These are phyloP conservation scores for Pongo pygmaeus DNA, from an alignment of 2,113 vertebrate species.

Conservation along the genomic window DNA sequence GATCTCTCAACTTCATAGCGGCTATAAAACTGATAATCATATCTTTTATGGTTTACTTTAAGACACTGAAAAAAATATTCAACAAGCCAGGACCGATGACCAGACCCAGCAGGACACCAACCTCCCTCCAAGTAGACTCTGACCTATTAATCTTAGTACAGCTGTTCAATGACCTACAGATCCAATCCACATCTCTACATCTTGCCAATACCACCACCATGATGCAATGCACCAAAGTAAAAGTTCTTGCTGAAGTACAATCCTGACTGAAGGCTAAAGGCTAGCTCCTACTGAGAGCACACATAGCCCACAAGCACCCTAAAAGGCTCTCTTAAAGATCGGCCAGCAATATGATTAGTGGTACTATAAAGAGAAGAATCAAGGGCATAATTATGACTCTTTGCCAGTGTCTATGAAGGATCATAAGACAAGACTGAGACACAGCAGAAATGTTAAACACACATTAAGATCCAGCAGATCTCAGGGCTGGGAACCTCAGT, in stretches of 20 bases:
- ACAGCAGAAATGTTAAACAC: slow-evolving; percentile 9
- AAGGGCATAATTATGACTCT: slow-evolving; percentile 19
- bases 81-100: background rate
- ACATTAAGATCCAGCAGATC: background rate
- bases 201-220: background rate
- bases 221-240: slow-evolving; percentile 23
- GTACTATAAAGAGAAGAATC: slow-evolving; percentile 39
- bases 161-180: slow-evolving; percentile 26
- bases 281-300: background rate
- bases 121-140: slow-evolving; percentile 3
- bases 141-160: slow-evolving; percentile 29
- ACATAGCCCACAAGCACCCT: background rate
- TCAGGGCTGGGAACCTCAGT: background rate
- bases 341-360: background rate
- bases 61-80: slow-evolving; percentile 25
- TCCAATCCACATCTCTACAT: background rate
- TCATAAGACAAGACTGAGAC: background rate
- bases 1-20: slow-evolving; percentile 33
- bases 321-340: slow-evolving; percentile 31
- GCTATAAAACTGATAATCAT: slow-evolving; percentile 23
- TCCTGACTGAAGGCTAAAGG: slow-evolving; percentile 15
- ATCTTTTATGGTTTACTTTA: slow-evolving; percentile 36
- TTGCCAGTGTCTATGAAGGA: slow-evolving; percentile 24
- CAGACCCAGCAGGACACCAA: slow-evolving; percentile 44
- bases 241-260: slow-evolving; percentile 8